phyloP scores from a whole-genome alignment of 2,113 vertebrate species.

The Phylloscopus trochiloides region DNA sequence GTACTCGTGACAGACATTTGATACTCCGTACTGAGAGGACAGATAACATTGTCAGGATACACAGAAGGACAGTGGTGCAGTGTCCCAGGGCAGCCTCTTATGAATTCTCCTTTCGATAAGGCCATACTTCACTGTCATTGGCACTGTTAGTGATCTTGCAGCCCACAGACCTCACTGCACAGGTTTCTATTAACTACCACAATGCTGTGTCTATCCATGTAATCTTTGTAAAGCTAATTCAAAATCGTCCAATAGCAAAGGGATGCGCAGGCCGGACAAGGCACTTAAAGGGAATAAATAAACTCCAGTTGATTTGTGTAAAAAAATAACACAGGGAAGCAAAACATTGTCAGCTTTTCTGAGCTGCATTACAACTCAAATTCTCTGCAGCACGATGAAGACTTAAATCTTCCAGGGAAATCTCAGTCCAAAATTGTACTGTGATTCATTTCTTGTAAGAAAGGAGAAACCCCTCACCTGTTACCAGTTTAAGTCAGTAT shows the following conservation, averaged over 20 bases:
- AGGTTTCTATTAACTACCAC: constrained; percentile 85
- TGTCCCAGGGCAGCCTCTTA: constrained; percentile 81
- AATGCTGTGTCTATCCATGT: constrained; percentile 78
- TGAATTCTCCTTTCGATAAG: constrained; percentile 80
- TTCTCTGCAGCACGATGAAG: background rate
- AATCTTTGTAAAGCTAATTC: constrained; percentile 67
- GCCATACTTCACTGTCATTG: constrained; percentile 76
- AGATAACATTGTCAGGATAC: constrained; percentile 96
- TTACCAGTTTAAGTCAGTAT: background rate
- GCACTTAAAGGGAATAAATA: constrained; percentile 46
- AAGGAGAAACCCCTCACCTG: background rate
- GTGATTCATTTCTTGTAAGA: background rate
- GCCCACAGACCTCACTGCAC: constrained; percentile 73
- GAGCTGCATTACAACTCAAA: background rate
- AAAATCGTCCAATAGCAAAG: constrained; percentile 21
- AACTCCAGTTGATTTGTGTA: constrained; percentile 14
- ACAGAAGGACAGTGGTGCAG: constrained; percentile 86
- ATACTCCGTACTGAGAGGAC: constrained; percentile 81
- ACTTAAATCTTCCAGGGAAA: constrained; percentile 11
- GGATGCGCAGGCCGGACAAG: background rate
- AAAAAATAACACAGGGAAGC: background rate
- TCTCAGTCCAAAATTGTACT: background rate
- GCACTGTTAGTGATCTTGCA: constrained; percentile 70
- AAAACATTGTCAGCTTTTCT: background rate
- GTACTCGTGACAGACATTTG: constrained; percentile 86